These are phyloP conservation scores for Clarias fuscus DNA, from an alignment of 2,797 vertebrate species.

Conservation along the genomic window DNA sequence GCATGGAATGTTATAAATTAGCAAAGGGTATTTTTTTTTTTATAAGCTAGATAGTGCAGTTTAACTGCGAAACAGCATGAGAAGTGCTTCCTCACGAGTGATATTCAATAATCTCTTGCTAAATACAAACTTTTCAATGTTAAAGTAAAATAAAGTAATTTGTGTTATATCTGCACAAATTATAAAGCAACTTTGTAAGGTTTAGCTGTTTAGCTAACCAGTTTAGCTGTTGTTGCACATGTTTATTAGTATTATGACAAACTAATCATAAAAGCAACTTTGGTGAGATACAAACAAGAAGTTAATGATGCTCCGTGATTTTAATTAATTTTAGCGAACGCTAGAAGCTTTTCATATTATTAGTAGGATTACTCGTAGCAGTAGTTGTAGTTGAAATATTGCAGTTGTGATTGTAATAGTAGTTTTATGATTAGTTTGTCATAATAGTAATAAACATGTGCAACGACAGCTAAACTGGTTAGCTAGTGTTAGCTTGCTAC, in stretches of 20 bases:
- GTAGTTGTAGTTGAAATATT: too few species aligned
- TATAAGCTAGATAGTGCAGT: not conserved
- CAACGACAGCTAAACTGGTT: not conserved
- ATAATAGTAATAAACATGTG: not conserved
- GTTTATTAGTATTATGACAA: not conserved
- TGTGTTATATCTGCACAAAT: not conserved
- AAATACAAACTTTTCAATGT: not conserved
- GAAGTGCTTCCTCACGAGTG: not conserved
- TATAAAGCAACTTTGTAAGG: not conserved
- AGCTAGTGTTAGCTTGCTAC: not conserved
- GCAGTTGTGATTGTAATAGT: too few species aligned
- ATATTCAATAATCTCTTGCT: not conserved
- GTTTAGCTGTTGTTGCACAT: not conserved
- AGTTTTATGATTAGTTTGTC: not conserved
- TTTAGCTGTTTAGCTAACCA: not conserved
- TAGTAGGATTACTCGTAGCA: too few species aligned
- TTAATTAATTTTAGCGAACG: not conserved
- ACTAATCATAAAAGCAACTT: not conserved
- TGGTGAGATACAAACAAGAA: not conserved
- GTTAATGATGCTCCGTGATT: not conserved
- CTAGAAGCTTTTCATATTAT: too few species aligned
- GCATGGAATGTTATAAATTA: not conserved
- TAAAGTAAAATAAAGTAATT: too few species aligned
- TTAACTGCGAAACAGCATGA: not conserved
- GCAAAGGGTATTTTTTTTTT: not conserved